These are phyloP conservation scores for Cirrhinus molitorella DNA, from an alignment of 2,797 vertebrate species.

Conservation along the genomic window DNA sequence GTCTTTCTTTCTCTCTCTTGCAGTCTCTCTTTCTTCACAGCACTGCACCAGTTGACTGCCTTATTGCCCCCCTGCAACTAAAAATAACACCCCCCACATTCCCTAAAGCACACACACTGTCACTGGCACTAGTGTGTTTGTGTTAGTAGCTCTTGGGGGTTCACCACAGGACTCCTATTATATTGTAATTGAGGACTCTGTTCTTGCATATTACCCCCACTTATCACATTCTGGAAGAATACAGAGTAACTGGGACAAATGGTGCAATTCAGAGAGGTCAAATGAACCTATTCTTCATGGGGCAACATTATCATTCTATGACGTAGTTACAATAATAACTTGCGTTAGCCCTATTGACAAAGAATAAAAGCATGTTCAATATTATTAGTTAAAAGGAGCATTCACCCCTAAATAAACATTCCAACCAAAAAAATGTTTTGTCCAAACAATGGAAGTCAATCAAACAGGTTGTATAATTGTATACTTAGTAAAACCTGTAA, in stretches of 20 bases:
- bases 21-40: constrained; percentile 29
- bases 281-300: constrained; percentile 1
- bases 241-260: constrained; percentile 50
- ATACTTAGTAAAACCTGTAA: neutral
- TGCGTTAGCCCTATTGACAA: neutral
- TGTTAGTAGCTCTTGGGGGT: constrained; percentile 61
- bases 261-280: constrained; percentile 35
- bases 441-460: neutral
- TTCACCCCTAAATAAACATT: neutral
- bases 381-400: neutral
- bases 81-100: constrained; percentile 53
- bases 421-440: neutral
- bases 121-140: constrained; percentile 58
- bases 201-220: constrained; percentile 64
- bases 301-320: neutral
- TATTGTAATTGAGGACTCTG: constrained; percentile 70
- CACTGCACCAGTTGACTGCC: constrained; percentile 29
- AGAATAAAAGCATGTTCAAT: no score
- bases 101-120: constrained; percentile 51
- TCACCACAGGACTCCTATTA: constrained; percentile 65
- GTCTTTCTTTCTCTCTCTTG: constrained; percentile 8
- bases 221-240: constrained; percentile 40
- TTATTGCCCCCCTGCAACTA: constrained; percentile 57
- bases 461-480: neutral
- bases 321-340: neutral